Base-by-base conservation (phyloP, 2,113 vertebrate species). In the Orycteropus afer region DNA sequence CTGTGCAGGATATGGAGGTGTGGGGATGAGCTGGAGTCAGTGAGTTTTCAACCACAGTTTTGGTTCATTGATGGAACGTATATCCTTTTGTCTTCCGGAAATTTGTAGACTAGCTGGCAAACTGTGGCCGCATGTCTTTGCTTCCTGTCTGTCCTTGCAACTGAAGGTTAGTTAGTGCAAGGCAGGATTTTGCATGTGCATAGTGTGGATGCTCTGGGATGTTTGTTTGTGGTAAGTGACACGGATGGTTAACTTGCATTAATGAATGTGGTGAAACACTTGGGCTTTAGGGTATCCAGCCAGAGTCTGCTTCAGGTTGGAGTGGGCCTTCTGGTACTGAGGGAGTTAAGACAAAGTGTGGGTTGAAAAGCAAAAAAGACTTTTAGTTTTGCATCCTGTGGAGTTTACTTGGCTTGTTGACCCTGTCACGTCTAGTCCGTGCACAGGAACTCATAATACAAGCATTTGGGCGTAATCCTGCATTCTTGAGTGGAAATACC, bases 241-340 rank as follows among this genome's bases (percentile, higher is more conserved):
- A 63, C n/a, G 45, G 37, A 25, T 2, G 17, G 61, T 59, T 51
- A 40, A 9, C 65, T n/a, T 59, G 74, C 69, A 10, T 73, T 34
- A 20, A 45, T 61, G 79, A 25, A 20, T 22, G 7, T 27, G 23
- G 45, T 14, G 3, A 17, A 32, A 87, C 63, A 32, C 34, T 4
- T 1, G 2, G 67, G 55, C 22, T 1, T 23, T 0, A 4, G 47
- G 0, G 22, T 47, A 11, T 69, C 29, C 15, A 37, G 7, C 22
- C 27, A 37, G 37, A 34, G 34, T n/a, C n/a, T 40, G 53, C 55
- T 27, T 82, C 12, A 3, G 29, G 91, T 49, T 49, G 15, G 37
- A 55, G 57, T 42, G 55, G 53, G 45, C 85, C 74, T 27, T 79
- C 73, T 34, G 40, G 53, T 20, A 3, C 51, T 45, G 40, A 61